Evolutionary conservation across 2,113 vertebrate genomes (phyloP).

Genomic region (Phylloscopus trochilus): DNA sequence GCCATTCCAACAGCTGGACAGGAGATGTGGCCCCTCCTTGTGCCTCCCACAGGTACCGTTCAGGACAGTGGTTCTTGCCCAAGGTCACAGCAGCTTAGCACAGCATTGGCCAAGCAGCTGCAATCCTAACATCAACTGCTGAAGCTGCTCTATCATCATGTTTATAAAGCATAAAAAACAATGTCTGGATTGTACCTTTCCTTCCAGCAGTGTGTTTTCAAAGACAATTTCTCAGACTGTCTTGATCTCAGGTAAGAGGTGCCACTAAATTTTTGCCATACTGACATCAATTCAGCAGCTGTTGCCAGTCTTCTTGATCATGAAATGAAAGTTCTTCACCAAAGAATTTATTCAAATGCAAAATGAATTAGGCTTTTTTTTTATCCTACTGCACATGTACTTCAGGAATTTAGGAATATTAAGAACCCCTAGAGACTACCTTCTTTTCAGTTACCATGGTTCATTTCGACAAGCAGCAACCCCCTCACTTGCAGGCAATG

Average conservation of each 20-base stretch:
- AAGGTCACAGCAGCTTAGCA: neutral
- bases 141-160: neutral
- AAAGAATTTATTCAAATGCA: neutral
- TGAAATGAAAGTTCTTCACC: neutral
- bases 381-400: neutral
- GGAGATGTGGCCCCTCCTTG: rapidly evolving
- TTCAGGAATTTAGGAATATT: conserved; percentile 16
- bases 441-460: conserved; percentile 13
- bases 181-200: neutral
- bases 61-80: neutral
- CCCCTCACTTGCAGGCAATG: neutral
- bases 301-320: neutral
- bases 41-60: rapidly evolving
- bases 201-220: neutral
- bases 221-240: neutral
- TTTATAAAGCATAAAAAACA: neutral
- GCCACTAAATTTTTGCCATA: neutral
- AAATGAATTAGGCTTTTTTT: neutral
- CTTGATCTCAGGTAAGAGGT: neutral
- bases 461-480: neutral
- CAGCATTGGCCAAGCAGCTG: neutral
- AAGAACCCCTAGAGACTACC: neutral
- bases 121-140: neutral
- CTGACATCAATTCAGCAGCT: neutral
- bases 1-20: neutral